A percentile compares a stretch with the other conserved stretches of the same genome.
These are phyloP conservation scores for Channa striata DNA, from an alignment of 2,797 vertebrate genomes.

Conservation along the genomic window DNA sequence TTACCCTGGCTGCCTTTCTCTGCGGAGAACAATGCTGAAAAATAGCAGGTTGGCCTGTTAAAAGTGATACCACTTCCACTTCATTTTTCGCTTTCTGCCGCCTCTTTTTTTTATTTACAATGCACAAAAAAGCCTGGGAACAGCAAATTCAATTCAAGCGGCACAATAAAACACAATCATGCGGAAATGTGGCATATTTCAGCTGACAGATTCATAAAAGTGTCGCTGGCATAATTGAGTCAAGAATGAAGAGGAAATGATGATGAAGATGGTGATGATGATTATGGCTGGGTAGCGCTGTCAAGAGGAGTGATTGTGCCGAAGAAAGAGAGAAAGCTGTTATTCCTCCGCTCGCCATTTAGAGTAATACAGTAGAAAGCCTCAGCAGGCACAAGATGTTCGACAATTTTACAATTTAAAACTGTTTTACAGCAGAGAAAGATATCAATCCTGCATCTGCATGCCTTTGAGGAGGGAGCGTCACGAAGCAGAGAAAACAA, in stretches of 20 bases:
- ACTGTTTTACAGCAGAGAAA: slow-evolving; percentile 50
- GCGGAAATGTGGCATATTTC: slow-evolving; percentile 46
- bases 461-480: slow-evolving; percentile 12
- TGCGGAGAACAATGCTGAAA: slow-evolving; percentile 51
- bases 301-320: slow-evolving; percentile 49
- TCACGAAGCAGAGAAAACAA: slow-evolving; percentile 17
- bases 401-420: slow-evolving; percentile 53
- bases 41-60: slow-evolving; percentile 44
- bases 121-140: slow-evolving; percentile 43
- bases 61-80: slow-evolving; percentile 46
- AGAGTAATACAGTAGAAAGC: slow-evolving; percentile 15
- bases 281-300: slow-evolving; percentile 14
- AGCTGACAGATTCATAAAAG: slow-evolving; percentile 60
- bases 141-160: slow-evolving; percentile 68
- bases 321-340: slow-evolving; percentile 48
- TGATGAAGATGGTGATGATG: slow-evolving; percentile 64
- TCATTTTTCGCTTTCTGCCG: slow-evolving; percentile 20
- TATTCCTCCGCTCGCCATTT: slow-evolving; percentile 22
- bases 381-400: slow-evolving; percentile 50
- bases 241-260: slow-evolving; percentile 77
- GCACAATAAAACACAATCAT: slow-evolving; percentile 53
- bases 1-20: slow-evolving; percentile 38
- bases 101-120: slow-evolving; percentile 46
- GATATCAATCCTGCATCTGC: slow-evolving; percentile 22
- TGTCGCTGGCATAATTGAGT: slow-evolving; percentile 67